Percentiles rank a stretch among this genome's conserved stretches.
phyloP scores from a whole-genome alignment of 92 coral and sea anemone genomes.

The Palythoa grandiflora region DNA sequence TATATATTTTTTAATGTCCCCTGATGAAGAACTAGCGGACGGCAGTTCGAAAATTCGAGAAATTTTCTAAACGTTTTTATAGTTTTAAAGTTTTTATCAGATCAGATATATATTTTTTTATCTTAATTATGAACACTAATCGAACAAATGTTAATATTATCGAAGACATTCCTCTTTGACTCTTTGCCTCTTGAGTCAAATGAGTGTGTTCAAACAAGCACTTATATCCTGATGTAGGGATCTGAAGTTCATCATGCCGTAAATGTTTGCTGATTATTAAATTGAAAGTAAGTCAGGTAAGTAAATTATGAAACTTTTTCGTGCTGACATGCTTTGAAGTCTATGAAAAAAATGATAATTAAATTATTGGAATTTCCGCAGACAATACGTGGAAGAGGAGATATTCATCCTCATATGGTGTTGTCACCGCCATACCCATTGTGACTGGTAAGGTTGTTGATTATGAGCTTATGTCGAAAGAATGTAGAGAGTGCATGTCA shows the following conservation, averaged over 20 bases:
- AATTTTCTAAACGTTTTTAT: too few species aligned
- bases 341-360: conserved; percentile 25
- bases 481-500: conserved; percentile 5
- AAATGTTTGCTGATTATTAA: conserved; percentile 12
- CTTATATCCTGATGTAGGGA: neutral
- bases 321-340: too few species aligned
- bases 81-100: too few species aligned
- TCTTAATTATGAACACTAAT: too few species aligned
- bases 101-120: too few species aligned
- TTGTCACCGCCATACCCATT: conserved; percentile 2
- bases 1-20: too few species aligned
- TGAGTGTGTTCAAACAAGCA: conserved; percentile 6
- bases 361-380: conserved; percentile 34
- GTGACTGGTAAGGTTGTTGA: conserved; percentile 1
- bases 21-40: too few species aligned
- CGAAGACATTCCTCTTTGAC: neutral
- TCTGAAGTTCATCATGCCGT: conserved; percentile 24
- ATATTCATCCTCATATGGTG: conserved; percentile 15
- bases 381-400: conserved; percentile 1
- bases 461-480: neutral
- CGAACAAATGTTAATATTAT: neutral
- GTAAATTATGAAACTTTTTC: too few species aligned
- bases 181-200: conserved; percentile 31
- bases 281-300: neutral
- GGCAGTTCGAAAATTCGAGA: too few species aligned